Percentiles rank a stretch among this genome's conserved stretches.
phyloP scores from a whole-genome alignment of 2,113 vertebrate species.

The Barbus barbus region DNA sequence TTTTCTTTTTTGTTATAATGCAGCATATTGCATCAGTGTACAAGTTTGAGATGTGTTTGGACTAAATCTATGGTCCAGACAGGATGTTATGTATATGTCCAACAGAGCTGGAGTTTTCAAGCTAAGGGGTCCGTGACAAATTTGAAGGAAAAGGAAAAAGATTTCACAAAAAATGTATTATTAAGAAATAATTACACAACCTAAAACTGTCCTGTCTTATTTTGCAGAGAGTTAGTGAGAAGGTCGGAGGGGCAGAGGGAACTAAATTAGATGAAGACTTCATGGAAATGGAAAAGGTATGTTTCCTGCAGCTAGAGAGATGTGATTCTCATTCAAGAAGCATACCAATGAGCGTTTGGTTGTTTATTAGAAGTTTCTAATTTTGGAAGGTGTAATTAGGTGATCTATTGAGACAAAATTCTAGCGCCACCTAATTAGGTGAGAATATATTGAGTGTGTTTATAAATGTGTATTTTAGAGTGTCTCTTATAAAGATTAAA shows the following conservation, averaged over 20 bases:
- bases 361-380: neutral
- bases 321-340: neutral
- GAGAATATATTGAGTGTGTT: neutral
- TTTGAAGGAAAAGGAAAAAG: neutral
- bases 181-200: neutral
- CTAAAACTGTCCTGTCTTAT: constrained; percentile 33
- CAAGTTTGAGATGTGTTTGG: neutral
- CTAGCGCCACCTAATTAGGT: neutral
- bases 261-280: constrained; percentile 88
- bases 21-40: neutral
- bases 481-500: neutral
- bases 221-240: constrained; percentile 87
- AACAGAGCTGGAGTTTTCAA: neutral
- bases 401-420: neutral
- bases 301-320: constrained; percentile 52
- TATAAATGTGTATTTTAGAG: neutral
- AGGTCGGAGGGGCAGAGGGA: constrained; percentile 88
- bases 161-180: neutral
- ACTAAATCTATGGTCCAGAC: neutral
- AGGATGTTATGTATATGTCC: neutral
- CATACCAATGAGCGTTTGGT: neutral
- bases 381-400: neutral
- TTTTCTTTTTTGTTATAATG: neutral
- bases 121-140: neutral
- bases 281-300: constrained; percentile 88